Evolutionary conservation across 2,797 vertebrate genomes (phyloP).

Genomic region (Oreochromis mossambicus): DNA sequence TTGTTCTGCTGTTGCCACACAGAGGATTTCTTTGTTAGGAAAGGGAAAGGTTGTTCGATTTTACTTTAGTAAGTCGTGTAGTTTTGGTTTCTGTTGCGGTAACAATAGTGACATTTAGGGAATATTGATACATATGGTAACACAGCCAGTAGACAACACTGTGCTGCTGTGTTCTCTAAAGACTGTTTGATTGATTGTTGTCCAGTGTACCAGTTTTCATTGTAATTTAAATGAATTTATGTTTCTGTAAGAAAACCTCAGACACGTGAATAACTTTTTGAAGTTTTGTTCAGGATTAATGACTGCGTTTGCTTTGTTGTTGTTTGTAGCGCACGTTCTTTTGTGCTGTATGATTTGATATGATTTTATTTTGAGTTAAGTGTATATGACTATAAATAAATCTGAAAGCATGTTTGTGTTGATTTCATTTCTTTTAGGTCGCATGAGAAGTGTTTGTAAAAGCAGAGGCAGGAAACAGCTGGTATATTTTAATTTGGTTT

Average conservation of each 20-base stretch:
- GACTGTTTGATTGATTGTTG: neutral
- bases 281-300: neutral
- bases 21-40: neutral
- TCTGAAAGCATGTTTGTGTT: neutral
- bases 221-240: neutral
- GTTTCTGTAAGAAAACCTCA: neutral
- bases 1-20: neutral
- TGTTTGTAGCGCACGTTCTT: neutral
- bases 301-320: neutral
- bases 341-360: conserved; percentile 8
- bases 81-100: neutral
- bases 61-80: neutral
- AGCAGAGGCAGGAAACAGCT: neutral
- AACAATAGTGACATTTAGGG: neutral
- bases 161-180: neutral
- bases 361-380: neutral
- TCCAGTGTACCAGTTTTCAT: neutral
- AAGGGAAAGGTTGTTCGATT: neutral
- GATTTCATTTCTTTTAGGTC: neutral
- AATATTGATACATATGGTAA: neutral
- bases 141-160: neutral
- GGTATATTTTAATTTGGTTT: conserved; percentile 20
- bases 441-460: neutral
- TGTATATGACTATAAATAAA: conserved; percentile 21
- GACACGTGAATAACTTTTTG: neutral